A percentile compares a stretch with the other conserved stretches of the same genome.
These are phyloP conservation scores for Leucoptera coffeella DNA, from an alignment of 2,888 invertebrate genomes.

Conservation along the genomic window DNA sequence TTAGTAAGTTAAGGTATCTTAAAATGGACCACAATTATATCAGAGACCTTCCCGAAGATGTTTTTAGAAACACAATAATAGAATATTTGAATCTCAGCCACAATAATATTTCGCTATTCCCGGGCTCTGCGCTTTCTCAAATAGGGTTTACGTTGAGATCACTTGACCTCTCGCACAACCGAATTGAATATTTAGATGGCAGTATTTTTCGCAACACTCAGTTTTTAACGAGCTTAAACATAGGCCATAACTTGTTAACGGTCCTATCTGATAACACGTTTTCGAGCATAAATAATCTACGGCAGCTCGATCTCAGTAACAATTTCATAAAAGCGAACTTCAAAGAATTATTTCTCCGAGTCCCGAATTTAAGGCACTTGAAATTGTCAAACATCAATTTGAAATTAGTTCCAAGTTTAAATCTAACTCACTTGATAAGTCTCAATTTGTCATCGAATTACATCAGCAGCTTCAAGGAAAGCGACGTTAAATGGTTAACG, in stretches of 20 bases:
- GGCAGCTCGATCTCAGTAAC: slow-evolving; percentile 72
- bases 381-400: slow-evolving; percentile 73
- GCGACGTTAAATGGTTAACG: slow-evolving; percentile 64
- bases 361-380: slow-evolving; percentile 72
- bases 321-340: slow-evolving; percentile 80
- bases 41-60: slow-evolving; percentile 67
- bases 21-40: slow-evolving; percentile 68
- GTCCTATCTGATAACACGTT: slow-evolving; percentile 86
- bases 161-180: slow-evolving; percentile 73
- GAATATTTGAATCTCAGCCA: slow-evolving; percentile 75
- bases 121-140: slow-evolving; percentile 69
- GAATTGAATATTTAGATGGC: slow-evolving; percentile 79
- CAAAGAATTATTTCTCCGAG: slow-evolving; percentile 81
- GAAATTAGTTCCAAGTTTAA: slow-evolving; percentile 67
- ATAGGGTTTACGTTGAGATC: slow-evolving; percentile 73
- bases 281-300: slow-evolving; percentile 70
- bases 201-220: slow-evolving; percentile 82
- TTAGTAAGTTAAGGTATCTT: slow-evolving; percentile 66
- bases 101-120: slow-evolving; percentile 75
- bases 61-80: slow-evolving; percentile 72
- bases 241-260: slow-evolving; percentile 75
- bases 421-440: slow-evolving; percentile 69
- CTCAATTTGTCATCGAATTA: slow-evolving; percentile 77
- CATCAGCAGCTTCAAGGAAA: slow-evolving; percentile 64
- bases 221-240: slow-evolving; percentile 68